Percentiles rank a stretch among this genome's conserved stretches.
phyloP scores from a whole-genome alignment of 2,113 vertebrate genomes.

The Phylloscopus trochiloides region DNA sequence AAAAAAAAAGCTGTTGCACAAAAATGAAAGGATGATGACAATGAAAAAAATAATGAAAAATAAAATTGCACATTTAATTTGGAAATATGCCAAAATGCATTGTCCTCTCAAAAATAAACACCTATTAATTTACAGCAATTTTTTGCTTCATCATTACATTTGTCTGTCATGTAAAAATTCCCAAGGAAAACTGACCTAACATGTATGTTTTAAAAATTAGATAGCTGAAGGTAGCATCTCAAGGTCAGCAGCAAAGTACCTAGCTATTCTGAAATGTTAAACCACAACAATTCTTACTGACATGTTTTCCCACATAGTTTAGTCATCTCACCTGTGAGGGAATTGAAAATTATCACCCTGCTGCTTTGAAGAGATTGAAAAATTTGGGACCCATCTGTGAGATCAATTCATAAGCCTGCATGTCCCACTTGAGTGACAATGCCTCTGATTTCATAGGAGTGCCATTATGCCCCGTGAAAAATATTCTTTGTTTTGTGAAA shows the following conservation, averaged over 20 bases:
- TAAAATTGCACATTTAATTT: not conserved
- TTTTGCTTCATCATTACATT: not conserved
- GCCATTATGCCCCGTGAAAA: not conserved
- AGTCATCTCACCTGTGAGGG: not conserved
- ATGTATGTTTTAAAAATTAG: not conserved
- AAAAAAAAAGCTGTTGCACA: not conserved
- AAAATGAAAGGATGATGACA: not conserved
- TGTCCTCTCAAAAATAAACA: not conserved
- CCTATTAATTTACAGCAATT: not conserved
- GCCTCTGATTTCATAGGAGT: not conserved
- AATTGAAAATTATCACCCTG: not conserved
- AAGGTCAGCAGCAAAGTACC: not conserved
- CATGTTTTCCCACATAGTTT: not conserved
- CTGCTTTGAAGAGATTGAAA: not conserved
- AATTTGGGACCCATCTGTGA: not conserved
- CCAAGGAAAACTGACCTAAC: not conserved
- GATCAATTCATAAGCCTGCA: not conserved
- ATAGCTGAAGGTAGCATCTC: not conserved
- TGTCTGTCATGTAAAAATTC: not conserved
- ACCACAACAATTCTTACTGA: not conserved
- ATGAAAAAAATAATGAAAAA: not conserved
- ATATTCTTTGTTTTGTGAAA: not conserved
- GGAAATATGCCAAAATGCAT: not conserved
- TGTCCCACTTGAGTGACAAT: not conserved
- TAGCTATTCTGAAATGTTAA: not conserved